Base-by-base conservation (phyloP, 92 coral and sea anemone species). In the Epizoanthus stellaris region DNA sequence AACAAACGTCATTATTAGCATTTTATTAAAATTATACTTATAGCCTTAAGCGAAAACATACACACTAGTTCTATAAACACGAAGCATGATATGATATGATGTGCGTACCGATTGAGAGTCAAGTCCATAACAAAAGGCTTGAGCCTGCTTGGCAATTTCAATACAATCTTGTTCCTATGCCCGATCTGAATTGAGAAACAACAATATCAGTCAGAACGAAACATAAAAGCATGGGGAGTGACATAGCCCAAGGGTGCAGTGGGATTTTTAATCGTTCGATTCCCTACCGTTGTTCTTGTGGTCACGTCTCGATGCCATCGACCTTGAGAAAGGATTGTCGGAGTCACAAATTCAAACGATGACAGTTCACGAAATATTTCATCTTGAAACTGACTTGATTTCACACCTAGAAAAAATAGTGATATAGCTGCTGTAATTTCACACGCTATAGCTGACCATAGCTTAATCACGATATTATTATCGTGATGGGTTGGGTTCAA, bases 101-200 rank as follows among this genome's bases (percentile, higher is more conserved):
- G 45, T 39, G 38, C 67, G 52, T 75, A 79, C 83, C 83, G 83
- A 79, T 79, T 79, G 21, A 63, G 83, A n/a, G 83, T 64, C 72
- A 79, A 63, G 21, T 79, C 83, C 83, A 79, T 10, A 23, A 79
- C n/a, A 8, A 45, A 61, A 1, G 11, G 60, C 53, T 79, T 62
- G 58, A 38, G 62, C 30, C 59, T 14, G 14, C 71, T 62, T 43
- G 52, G 42, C 11, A 79, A 20, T 63, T 62, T 79, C 73, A 79
- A 23, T 6, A 45, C 72, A 19, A 64, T 3, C 43, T 79, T 21
- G 11, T 45, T 58, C 23, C 83, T 63, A 20, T 79, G 83, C 5
- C 83, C 83, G 16, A 79, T 8, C 83, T 79, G 83, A 43, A 43
- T 43, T 62, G 73, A 43, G 73, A 38, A 40, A 57, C 1, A 75